These are phyloP conservation scores for Nomia melanderi DNA, from an alignment of 1,140 invertebrate genomes.

Conservation along the genomic window DNA sequence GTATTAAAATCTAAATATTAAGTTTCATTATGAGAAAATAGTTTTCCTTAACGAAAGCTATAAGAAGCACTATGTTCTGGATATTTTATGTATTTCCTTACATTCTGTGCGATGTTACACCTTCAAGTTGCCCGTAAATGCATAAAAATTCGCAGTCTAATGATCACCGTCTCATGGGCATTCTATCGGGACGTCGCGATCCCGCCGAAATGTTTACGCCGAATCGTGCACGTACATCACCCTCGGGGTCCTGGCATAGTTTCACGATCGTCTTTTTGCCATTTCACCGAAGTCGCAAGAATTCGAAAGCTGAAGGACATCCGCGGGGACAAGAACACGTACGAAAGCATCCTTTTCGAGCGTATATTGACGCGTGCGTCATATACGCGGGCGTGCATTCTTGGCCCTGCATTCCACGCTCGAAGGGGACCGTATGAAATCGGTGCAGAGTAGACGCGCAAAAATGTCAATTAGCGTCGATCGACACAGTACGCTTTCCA, in stretches of 20 bases:
- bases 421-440: neutral
- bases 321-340: conserved; percentile 22
- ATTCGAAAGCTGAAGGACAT: conserved; percentile 45
- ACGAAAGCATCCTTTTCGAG: conserved; percentile 36
- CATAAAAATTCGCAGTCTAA: no score
- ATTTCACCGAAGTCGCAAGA: conserved; percentile 41
- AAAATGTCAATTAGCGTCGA: no score
- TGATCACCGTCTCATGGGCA: neutral
- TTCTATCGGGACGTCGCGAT: neutral
- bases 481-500: no score
- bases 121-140: no score
- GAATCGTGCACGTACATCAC: conserved; percentile 26
- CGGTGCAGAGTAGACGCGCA: no score
- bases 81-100: no score
- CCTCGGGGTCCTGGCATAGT: conserved; percentile 11
- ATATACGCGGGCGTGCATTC: conserved; percentile 23
- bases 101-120: no score
- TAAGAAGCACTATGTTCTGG: no score
- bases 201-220: conserved; percentile 14
- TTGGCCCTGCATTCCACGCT: neutral
- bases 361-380: conserved; percentile 29
- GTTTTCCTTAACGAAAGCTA: no score
- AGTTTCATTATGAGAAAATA: no score
- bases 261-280: conserved; percentile 25
- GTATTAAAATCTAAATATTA: no score